Conservation (phyloP, 2,888 invertebrate genomes). For the Melinaea menophilus region DNA sequence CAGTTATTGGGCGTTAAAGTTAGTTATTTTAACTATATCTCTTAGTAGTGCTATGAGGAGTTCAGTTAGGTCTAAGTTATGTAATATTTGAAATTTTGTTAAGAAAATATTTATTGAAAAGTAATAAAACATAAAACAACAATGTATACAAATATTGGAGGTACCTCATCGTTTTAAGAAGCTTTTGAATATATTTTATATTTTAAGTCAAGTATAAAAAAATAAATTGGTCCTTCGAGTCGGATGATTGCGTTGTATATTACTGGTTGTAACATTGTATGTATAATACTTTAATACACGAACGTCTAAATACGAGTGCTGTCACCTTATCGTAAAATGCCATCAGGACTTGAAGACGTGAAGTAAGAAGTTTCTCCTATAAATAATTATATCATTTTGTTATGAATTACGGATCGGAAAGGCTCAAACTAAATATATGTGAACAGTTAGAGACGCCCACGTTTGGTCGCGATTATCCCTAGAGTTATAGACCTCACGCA, state of each 20-base stretch:
- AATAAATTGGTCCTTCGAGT: constrained; percentile 19
- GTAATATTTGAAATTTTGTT: constrained; percentile 21
- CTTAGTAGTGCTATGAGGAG: not conserved
- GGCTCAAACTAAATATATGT: constrained; percentile 33
- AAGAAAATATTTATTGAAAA: not conserved
- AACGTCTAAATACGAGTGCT: not conserved
- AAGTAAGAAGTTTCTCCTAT: not conserved
- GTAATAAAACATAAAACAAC: constrained; percentile 1
- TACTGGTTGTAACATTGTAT: not conserved
- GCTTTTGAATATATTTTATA: constrained; percentile 14
- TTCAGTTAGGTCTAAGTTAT: constrained; percentile 19
- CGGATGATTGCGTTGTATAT: constrained; percentile 4
- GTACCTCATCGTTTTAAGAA: constrained; percentile 15
- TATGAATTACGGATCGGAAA: constrained; percentile 14
- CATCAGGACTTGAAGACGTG: too few relatives aligned
- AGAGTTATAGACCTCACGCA: constrained; percentile 49
- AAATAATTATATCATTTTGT: constrained; percentile 28
- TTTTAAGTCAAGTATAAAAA: constrained; percentile 9
- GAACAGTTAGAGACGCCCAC: constrained; percentile 46
- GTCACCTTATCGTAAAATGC: too few relatives aligned
- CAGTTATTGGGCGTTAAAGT: constrained; percentile 33
- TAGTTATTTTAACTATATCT: constrained; percentile 15
- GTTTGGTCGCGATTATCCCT: constrained; percentile 41
- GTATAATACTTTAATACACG: not conserved
- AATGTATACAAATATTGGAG: constrained; percentile 13